Base-by-base conservation (phyloP, 2,888 invertebrate species). In the Caenorhabditis sp. region DNA sequence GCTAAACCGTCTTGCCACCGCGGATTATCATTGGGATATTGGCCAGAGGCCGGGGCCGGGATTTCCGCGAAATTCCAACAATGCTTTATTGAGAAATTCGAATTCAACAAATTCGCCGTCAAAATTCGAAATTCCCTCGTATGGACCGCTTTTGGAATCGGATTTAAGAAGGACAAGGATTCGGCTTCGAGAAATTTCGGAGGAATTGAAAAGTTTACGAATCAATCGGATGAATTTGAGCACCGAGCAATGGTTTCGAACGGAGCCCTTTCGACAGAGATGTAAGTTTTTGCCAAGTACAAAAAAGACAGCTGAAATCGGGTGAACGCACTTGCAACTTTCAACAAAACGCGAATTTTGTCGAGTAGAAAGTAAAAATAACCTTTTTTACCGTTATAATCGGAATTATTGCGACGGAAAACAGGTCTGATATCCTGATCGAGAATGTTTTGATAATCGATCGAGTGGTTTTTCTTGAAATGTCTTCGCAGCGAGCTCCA, bases 171-270 rank as follows among this genome's bases (percentile, higher is more conserved):
- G 76, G 1, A 59, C 71, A 27, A 53, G 52, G 63, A 74, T 70
- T 7, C 43, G 80, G 24, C 55, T 80, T 15, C 53, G 58, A 4
- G 80, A 78, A 24, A 80, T 80, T 59, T 72, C 77, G 26, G 59
- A 61, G 32, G 72, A 80, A 41, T 48, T 80, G 4, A 48, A 63
- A 30, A 13, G 55, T 2, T 15, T 78, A 20, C 30, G 74, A 61
- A 65, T 71, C 8, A 65, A 74, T 41, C 58, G 78, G 11, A 65
- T 68, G 48, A 59, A 24, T 15, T 27, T 78, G 27, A 70, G 61
- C 39, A 75, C 74, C 9, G 71, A 74, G 13, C 63, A 80, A 27
- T 80, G 71, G 58, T 13, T 66, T 27, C 52, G 43, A 45, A 58
- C 48, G 24, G 26, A 32, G n/a, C 41, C 58, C 20, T 70, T 65